These are phyloP conservation scores for Deladenus siricidicola DNA, from an alignment of 2,888 invertebrate genomes.

Conservation along the genomic window DNA sequence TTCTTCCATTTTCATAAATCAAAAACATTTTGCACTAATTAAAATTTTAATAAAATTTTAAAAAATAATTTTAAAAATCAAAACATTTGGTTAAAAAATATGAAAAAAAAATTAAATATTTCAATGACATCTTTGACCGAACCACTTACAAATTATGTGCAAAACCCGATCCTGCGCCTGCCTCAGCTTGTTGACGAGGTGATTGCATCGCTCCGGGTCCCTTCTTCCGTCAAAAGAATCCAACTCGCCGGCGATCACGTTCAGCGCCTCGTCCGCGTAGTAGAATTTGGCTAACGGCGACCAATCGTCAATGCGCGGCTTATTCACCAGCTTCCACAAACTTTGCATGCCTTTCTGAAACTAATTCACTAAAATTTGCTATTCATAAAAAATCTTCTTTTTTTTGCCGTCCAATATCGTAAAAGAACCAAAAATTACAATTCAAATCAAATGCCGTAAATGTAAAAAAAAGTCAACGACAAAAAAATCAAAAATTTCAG, in stretches of 20 bases:
- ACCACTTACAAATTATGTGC: constrained; percentile 49
- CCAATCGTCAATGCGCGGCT: constrained; percentile 51
- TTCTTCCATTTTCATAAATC: too few species aligned
- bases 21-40: not conserved
- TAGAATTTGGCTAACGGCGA: constrained; percentile 64
- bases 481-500: too few species aligned
- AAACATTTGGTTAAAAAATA: not conserved
- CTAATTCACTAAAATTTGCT: not conserved
- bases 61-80: not conserved
- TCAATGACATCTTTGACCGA: not conserved
- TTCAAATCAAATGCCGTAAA: too few species aligned
- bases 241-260: constrained; percentile 82
- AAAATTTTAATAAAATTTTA: too few species aligned
- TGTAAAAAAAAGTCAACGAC: too few species aligned
- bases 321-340: constrained; percentile 49
- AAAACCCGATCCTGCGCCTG: constrained; percentile 67
- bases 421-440: too few species aligned
- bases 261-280: constrained; percentile 92
- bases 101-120: too few species aligned
- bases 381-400: not conserved
- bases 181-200: constrained; percentile 83
- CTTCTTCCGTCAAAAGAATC: constrained; percentile 99
- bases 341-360: constrained; percentile 38
- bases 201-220: constrained; percentile 90
- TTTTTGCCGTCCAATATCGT: not conserved